Base-by-base conservation (phyloP, 2,888 invertebrate species). In the Lithodes maja region DNA sequence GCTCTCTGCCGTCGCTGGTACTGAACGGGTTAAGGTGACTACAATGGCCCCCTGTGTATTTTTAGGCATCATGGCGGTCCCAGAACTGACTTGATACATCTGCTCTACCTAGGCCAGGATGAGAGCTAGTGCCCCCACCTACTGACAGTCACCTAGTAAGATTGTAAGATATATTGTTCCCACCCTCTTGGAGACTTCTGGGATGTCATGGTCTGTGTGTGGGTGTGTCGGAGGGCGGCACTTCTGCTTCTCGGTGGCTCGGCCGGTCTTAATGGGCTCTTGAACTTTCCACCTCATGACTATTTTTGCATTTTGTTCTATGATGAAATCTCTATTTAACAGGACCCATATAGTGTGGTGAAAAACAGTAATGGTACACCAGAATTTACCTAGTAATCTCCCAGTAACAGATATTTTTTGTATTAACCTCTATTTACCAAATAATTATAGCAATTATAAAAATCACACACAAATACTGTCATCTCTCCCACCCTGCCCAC, bases 71-170 rank as follows among this genome's bases (percentile, higher is more conserved):
- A 87, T 71, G 84, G 55, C 71, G 84, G 54, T 84, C 79, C 78
- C 77, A 84, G 74, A 74, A 69, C 83, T 87, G 87, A 87, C 87
- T 83, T 71, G 84, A 83, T 87, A 83, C 87, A 84, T 17, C 87
- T 87, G 83, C 87, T 87, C 53, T 87, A 87, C 84, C 87, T 87
- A 87, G 84, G 87, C 78, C 87, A 69, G 54, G 80, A 87, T 80
- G 79, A 83, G 79, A 77, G 84, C 79, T 87, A 87, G 61, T 84
- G 69, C 78, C 83, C 83, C 33, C 79, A 77, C 50, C 87, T 80
- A 52, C 74, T 83, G 83, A 84, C 83, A 87, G 68, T 82, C 83
- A 55, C 84, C 77, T 82, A 87, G 87, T 87, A 87, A 87, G 87
- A 74, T 79, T 87, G 53, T 71, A 17, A 71, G 17, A 71, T 17